These are phyloP conservation scores for Nymphalis io DNA, from an alignment of 1,140 invertebrate species.

Conservation along the genomic window DNA sequence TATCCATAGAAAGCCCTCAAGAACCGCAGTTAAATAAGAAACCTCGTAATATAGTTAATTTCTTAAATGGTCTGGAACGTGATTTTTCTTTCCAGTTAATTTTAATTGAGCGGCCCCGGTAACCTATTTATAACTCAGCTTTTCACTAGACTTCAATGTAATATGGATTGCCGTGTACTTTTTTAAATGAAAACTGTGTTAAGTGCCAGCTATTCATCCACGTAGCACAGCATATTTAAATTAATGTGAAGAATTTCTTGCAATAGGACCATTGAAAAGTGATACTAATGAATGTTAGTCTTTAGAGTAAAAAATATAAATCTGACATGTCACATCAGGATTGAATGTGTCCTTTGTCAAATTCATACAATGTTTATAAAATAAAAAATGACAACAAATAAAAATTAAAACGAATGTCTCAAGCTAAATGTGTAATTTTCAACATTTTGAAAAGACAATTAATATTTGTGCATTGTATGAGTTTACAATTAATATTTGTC, in stretches of 20 bases:
- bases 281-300: background rate
- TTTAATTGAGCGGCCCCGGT: slow-evolving; percentile 42
- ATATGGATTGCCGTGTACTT: slow-evolving; percentile 18
- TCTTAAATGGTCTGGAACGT: slow-evolving; percentile 38
- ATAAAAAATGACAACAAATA: too few species aligned
- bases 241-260: background rate
- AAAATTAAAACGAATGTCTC: too few species aligned
- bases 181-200: slow-evolving; percentile 31
- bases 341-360: background rate
- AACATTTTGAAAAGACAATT: too few species aligned
- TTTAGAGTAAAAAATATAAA: too few species aligned
- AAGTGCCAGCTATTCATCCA: slow-evolving; percentile 19
- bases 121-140: slow-evolving; percentile 40
- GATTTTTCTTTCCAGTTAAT: slow-evolving; percentile 42
- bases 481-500: too few species aligned
- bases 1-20: slow-evolving; percentile 11
- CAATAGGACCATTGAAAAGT: background rate
- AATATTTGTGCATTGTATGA: too few species aligned
- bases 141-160: slow-evolving; percentile 25
- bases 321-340: background rate
- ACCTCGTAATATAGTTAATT: slow-evolving; percentile 29
- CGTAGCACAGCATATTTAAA: background rate
- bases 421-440: too few species aligned
- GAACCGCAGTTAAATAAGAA: slow-evolving; percentile 16
- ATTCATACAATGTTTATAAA: background rate